Conservation (phyloP, 2,888 invertebrate genomes). For the Ametastegia equiseti region DNA sequence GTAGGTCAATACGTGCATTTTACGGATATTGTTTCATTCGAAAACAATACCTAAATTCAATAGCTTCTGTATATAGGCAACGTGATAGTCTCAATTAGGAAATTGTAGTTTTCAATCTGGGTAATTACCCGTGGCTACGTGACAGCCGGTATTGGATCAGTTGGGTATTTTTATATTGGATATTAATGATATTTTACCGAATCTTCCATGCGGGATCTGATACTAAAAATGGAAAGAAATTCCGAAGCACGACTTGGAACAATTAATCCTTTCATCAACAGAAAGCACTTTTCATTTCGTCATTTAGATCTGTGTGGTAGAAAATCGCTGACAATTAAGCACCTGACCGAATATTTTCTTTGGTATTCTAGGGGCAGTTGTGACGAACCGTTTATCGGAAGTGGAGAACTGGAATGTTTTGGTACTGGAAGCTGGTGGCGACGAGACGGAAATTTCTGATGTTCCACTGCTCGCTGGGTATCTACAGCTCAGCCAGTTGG, state of each 20-base stretch:
- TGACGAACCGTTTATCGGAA: slow-evolving; percentile 90
- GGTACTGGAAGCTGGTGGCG: slow-evolving; percentile 91
- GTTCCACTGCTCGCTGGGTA: slow-evolving; percentile 93
- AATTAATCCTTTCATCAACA: not conserved
- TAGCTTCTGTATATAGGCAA: too few species aligned
- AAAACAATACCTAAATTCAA: too few species aligned
- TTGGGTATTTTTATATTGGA: not conserved
- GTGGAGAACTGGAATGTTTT: slow-evolving; percentile 88
- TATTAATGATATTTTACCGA: not conserved
- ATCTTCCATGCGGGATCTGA: not conserved
- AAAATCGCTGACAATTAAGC: not conserved
- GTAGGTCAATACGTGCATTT: too few species aligned
- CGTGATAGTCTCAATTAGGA: not conserved
- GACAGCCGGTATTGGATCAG: not conserved
- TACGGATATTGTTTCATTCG: too few species aligned
- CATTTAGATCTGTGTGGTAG: not conserved
- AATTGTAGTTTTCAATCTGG: not conserved
- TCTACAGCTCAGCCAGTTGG: slow-evolving; percentile 90
- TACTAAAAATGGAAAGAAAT: not conserved
- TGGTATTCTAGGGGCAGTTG: slow-evolving; percentile 84
- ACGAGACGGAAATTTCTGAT: slow-evolving; percentile 94
- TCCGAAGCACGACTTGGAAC: not conserved
- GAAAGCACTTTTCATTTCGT: not conserved
- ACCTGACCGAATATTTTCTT: too few species aligned
- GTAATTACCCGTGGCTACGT: not conserved